A percentile compares a stretch with the other conserved stretches of the same genome.
phyloP scores from a whole-genome alignment of 2,888 invertebrate genomes.

The Limenitis arthemis region DNA sequence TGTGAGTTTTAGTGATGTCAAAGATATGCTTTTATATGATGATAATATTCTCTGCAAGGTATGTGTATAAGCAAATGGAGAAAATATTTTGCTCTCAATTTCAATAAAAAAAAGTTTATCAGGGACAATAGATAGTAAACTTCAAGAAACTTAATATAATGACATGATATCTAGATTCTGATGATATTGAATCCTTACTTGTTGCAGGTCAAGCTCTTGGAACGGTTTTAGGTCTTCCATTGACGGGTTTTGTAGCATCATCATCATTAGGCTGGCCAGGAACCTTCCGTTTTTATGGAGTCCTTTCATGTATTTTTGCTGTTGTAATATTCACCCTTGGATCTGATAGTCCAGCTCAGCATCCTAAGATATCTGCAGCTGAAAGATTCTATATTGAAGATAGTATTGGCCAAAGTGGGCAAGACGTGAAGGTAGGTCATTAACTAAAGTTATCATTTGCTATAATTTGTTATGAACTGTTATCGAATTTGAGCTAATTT shows the following conservation, averaged over 20 bases:
- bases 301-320: constrained; percentile 72
- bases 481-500: too few relatives aligned
- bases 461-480: not conserved
- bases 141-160: too few relatives aligned
- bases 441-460: too few relatives aligned
- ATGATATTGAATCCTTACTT: too few relatives aligned
- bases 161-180: too few relatives aligned
- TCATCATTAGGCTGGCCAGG: constrained; percentile 83
- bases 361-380: constrained; percentile 72
- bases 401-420: constrained; percentile 65
- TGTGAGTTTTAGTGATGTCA: not conserved
- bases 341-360: constrained; percentile 77
- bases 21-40: constrained; percentile 6
- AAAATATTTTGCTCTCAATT: too few relatives aligned
- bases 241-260: constrained; percentile 80
- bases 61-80: too few relatives aligned
- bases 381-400: constrained; percentile 80
- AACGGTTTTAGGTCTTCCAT: constrained; percentile 79
- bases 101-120: too few relatives aligned
- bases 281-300: constrained; percentile 82
- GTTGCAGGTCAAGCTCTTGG: constrained; percentile 80
- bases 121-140: too few relatives aligned
- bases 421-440: constrained; percentile 36
- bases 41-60: too few relatives aligned
- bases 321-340: constrained; percentile 70